A percentile compares a stretch with the other conserved stretches of the same genome.
Evolutionary conservation across 2,888 invertebrate genomes (phyloP).

Genomic region (Hypomecis punctinalis): DNA sequence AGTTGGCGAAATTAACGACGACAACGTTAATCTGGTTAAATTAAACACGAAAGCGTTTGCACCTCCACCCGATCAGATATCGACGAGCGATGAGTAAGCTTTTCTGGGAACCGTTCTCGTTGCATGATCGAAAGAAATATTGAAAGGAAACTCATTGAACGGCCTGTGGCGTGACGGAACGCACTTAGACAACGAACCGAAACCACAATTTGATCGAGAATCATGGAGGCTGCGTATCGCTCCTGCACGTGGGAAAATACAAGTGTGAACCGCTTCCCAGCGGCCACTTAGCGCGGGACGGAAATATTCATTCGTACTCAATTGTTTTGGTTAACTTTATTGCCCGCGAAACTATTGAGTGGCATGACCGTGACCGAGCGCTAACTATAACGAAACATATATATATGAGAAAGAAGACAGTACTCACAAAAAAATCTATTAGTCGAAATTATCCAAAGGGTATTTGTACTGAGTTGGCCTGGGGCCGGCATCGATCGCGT

Average conservation of each 20-base stretch:
- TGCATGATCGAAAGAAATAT: constrained; percentile 54
- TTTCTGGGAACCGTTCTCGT: constrained; percentile 54
- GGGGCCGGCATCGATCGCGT: constrained; percentile 79
- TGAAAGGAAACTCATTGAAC: constrained; percentile 58
- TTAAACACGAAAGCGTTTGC: constrained; percentile 60
- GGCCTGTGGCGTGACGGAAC: constrained; percentile 61
- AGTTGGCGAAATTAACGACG: constrained; percentile 52
- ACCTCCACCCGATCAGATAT: constrained; percentile 53
- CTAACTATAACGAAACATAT: not conserved
- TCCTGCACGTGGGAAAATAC: constrained; percentile 60
- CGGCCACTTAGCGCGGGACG: constrained; percentile 47
- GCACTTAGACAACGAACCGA: constrained; percentile 60
- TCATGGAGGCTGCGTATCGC: constrained; percentile 58
- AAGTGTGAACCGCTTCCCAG: constrained; percentile 54
- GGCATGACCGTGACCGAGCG: constrained; percentile 47
- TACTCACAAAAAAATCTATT: constrained; percentile 47
- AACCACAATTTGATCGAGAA: constrained; percentile 62
- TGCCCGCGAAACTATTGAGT: constrained; percentile 43
- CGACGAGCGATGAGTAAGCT: constrained; percentile 58
- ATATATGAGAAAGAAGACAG: not conserved
- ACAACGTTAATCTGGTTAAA: constrained; percentile 54
- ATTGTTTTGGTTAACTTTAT: constrained; percentile 45
- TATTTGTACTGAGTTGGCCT: constrained; percentile 64
- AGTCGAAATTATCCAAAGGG: constrained; percentile 61
- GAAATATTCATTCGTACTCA: constrained; percentile 53